phyloP scores from a whole-genome alignment of 2,113 vertebrate species.

The Gnathonemus longibarbis region DNA sequence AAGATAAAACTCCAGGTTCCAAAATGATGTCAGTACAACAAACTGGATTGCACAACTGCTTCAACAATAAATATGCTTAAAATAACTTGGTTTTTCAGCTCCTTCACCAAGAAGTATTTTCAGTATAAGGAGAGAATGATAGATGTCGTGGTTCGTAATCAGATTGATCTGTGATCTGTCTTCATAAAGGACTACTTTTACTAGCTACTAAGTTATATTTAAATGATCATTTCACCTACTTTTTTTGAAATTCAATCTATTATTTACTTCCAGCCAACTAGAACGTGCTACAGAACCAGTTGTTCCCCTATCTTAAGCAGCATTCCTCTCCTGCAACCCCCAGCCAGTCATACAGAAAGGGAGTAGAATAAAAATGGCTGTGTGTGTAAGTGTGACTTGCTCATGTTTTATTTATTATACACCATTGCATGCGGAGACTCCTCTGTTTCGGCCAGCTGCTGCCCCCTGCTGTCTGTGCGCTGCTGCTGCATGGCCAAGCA shows the following conservation, averaged over 20 bases:
- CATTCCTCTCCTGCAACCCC: constrained; percentile 21
- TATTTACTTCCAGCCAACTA: constrained; percentile 15
- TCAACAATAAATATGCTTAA: constrained; percentile 25
- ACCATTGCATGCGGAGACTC: constrained; percentile 35
- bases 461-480: constrained; percentile 48
- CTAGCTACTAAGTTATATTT: constrained; percentile 1
- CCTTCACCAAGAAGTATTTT: constrained; percentile 17
- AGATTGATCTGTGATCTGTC: not conserved
- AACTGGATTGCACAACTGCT: constrained; percentile 22
- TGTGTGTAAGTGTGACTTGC: constrained; percentile 29
- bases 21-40: constrained; percentile 30
- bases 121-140: constrained; percentile 9
- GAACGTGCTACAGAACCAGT: constrained; percentile 22
- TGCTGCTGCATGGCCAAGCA: constrained; percentile 36
- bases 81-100: constrained; percentile 17
- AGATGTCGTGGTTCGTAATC: constrained; percentile 16
- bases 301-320: constrained; percentile 23
- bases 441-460: constrained; percentile 39
- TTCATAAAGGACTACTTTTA: not conserved
- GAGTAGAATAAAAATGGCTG: constrained; percentile 44
- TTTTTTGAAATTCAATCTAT: not conserved
- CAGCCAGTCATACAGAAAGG: constrained; percentile 35
- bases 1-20: constrained; percentile 32
- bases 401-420: constrained; percentile 24
- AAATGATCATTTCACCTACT: not conserved